Percentiles rank a stretch among this genome's conserved stretches.
Evolutionary conservation across 37 sponge, comb jelly and placozoan genomes (phyloP).

Genomic region (Tethya wilhelma): DNA sequence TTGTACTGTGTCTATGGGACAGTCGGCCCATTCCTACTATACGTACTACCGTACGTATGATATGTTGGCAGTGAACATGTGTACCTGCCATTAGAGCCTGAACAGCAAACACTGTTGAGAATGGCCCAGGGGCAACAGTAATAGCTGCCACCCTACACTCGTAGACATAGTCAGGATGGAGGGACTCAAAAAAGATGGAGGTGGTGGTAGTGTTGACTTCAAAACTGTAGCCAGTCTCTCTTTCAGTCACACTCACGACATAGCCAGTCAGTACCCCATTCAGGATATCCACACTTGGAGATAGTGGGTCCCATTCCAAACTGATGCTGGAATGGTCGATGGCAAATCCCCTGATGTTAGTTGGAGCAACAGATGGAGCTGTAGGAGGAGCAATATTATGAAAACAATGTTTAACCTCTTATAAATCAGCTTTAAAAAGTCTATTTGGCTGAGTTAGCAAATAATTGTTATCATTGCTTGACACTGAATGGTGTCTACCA

Average conservation of each 20-base stretch:
- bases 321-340: background rate
- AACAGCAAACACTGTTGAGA: background rate
- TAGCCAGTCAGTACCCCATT: conserved; percentile 22
- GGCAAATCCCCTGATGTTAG: conserved; percentile 5
- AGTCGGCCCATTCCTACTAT: no score
- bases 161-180: conserved; percentile 22
- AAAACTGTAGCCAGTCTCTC: background rate
- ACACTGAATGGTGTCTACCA: no score
- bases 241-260: conserved; percentile 1
- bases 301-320: conserved; percentile 3
- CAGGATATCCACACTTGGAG: background rate
- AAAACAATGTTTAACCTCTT: no score
- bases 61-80: background rate
- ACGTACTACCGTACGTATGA: no score
- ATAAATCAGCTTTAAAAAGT: no score
- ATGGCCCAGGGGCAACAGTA: conserved; percentile 16
- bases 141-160: conserved; percentile 13
- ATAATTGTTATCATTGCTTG: no score
- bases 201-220: conserved; percentile 1
- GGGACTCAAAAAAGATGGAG: background rate
- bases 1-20: no score
- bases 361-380: conserved; percentile 19
- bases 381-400: background rate
- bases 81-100: background rate
- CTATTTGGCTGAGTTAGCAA: no score